Percentiles rank a stretch among this genome's conserved stretches.
phyloP scores from a whole-genome alignment of 1,140 invertebrate species.

The Lasaia peninsularis region DNA sequence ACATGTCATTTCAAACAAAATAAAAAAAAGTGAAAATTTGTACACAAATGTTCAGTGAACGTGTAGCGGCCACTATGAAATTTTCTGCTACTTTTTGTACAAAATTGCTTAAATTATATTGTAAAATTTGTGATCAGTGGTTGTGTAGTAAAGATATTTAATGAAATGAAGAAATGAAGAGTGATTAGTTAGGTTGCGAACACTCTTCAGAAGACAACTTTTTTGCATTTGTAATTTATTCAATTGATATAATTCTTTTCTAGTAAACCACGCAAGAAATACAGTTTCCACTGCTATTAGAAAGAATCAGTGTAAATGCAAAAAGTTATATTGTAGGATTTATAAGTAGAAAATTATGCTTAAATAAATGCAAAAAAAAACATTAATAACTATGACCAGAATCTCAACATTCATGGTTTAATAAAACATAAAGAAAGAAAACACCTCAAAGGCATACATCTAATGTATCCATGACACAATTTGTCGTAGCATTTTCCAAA shows the following conservation, averaged over 20 bases:
- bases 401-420: not conserved
- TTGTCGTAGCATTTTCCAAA: not conserved
- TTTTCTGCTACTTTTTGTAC: not conserved
- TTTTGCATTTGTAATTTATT: too few species aligned
- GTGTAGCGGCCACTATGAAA: not conserved
- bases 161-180: too few species aligned
- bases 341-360: not conserved
- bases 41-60: constrained; percentile 1
- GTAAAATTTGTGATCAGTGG: too few species aligned
- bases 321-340: not conserved
- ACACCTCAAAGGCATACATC: not conserved
- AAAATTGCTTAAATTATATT: too few species aligned
- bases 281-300: not conserved
- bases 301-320: not conserved
- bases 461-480: not conserved
- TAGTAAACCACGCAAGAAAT: not conserved
- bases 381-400: not conserved
- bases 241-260: too few species aligned
- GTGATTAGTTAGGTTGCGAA: too few species aligned
- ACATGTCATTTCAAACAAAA: constrained; percentile 11
- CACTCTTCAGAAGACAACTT: too few species aligned
- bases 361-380: not conserved
- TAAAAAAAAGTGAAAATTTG: constrained; percentile 13
- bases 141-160: too few species aligned
- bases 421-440: not conserved